Conservation (phyloP, 1,140 invertebrate genomes). For the Gryon sp. region DNA sequence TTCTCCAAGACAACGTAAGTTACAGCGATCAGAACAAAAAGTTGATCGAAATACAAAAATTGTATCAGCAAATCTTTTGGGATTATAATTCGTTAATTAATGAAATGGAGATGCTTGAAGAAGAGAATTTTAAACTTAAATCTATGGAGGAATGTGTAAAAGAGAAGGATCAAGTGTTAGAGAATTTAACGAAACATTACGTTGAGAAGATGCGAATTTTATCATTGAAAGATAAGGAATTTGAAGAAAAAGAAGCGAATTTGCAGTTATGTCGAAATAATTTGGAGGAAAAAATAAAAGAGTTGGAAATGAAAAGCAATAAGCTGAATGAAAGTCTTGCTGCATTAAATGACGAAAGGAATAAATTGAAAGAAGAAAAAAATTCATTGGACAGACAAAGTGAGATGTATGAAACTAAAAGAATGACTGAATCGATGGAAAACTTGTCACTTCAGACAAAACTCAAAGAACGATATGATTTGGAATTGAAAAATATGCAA, state of each 20-base stretch:
- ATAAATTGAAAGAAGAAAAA: slow-evolving; percentile 64
- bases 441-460: slow-evolving; percentile 49
- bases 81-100: slow-evolving; percentile 67
- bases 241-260: slow-evolving; percentile 2
- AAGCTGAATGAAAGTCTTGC: slow-evolving; percentile 15
- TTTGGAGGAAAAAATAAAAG: slow-evolving; percentile 18
- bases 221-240: slow-evolving; percentile 18
- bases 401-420: slow-evolving; percentile 63
- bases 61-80: slow-evolving; percentile 70
- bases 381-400: slow-evolving; percentile 67
- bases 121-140: slow-evolving; percentile 64
- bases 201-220: slow-evolving; percentile 46
- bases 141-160: slow-evolving; percentile 28
- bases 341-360: slow-evolving; percentile 49
- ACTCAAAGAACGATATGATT: slow-evolving; percentile 32
- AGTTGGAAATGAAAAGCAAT: background rate
- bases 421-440: slow-evolving; percentile 57
- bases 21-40: slow-evolving; percentile 62
- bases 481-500: slow-evolving; percentile 41
- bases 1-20: slow-evolving; percentile 15
- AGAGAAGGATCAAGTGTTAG: slow-evolving; percentile 21
- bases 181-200: slow-evolving; percentile 39
- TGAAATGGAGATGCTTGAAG: slow-evolving; percentile 65
- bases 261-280: background rate
- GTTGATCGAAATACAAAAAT: slow-evolving; percentile 65